Evolutionary conservation across 2,797 vertebrate genomes (phyloP), one percentile per base, ranked within the genome.

Genomic region (Cercopithecus neglectus): DNA sequence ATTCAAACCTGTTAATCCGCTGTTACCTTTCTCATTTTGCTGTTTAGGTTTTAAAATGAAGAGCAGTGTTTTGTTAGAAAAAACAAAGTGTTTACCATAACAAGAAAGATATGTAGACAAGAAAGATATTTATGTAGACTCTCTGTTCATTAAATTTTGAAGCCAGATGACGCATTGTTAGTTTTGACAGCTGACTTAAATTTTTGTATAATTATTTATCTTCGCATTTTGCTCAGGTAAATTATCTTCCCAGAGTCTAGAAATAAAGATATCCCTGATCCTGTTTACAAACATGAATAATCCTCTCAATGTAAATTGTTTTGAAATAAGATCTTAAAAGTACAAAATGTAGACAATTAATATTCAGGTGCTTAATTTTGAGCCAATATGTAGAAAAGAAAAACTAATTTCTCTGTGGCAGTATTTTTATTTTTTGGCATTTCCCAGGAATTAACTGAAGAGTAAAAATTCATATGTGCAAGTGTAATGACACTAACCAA

Each of bases 191-290:
- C 30, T 97, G 46, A 55, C 44, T 85, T 89, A 61, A 89, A 82
- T 26, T 94, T 97, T 96, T 93, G 6, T 55, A 22, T 90, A 88
- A 95, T 89, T 91, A 46, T 74, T 96, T 81, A 89, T 76, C 59
- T 79, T 64, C 83, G 24, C 59, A 53, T 94, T 95, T 91, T 89
- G 19, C 39, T 59, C 84, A 84, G 55, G 50, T 85, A 95, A 80
- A 84, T 95, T n/a, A 81, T 86, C 83, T 96, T 93, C 39, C 41
- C 46, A 78, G 72, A 81, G 59, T 19, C 64, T 76, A 41, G 19
- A 80, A 86, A 53, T 50, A 76, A 89, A 79, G 19, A 74, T 28
- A 70, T 90, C 76, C 30, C 16, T 88, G 44, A 85, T n/a, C 57
- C 22, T 94, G 12, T 87, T 95, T 85, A 55, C 74, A 44, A 97